Evolutionary conservation across 2,113 vertebrate genomes (phyloP), one percentile per base, ranked within the genome.

Genomic region (Saimiri boliviensis): DNA sequence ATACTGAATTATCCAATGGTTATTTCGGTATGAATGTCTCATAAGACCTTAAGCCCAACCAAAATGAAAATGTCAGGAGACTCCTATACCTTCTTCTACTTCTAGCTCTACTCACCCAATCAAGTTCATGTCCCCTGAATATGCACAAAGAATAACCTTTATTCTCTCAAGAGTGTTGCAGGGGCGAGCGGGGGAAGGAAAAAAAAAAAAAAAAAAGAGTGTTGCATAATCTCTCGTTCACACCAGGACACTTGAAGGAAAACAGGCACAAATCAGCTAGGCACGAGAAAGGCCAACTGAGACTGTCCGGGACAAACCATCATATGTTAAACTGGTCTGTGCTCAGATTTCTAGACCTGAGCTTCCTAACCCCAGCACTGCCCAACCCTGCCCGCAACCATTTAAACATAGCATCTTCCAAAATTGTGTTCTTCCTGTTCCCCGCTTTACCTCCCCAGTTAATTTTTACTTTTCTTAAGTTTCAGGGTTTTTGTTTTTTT

Each of bases 261-360:
- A 94, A 32, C 5, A 30, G 6, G 5, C 20, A 56, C 11, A 14
- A 1, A 6, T 1, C 25, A 11, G 1, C 17, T 5, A 27, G 47
- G 30, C 1, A 25, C 2, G 12, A 52, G 3, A 10, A 19, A 79
- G 8, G 19, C 40, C 9, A 13, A 2, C 20, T 6, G 32, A 82
- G 3, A 77, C 8, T 17, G n/a, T 42, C 9, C 35, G 2, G 5
- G 8, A 7, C 13, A 30, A 23, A 30, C 19, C 11, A 9, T 42
- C 5, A 5, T 20, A 1, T 5, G 4, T 27, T 5, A 4, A 49
- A 49, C 17, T 45, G 47, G 10, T 3, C 8, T 5, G 1, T 2
- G 4, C 4, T 37, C 42, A 8, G 6, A 6, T 12, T 45, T 25
- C 30, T 1, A 7, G 2, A 27, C 7, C 1, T 6, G 8, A 9